phyloP scores from a whole-genome alignment of 2,797 vertebrate species.

The Tokudaia muenninki region DNA sequence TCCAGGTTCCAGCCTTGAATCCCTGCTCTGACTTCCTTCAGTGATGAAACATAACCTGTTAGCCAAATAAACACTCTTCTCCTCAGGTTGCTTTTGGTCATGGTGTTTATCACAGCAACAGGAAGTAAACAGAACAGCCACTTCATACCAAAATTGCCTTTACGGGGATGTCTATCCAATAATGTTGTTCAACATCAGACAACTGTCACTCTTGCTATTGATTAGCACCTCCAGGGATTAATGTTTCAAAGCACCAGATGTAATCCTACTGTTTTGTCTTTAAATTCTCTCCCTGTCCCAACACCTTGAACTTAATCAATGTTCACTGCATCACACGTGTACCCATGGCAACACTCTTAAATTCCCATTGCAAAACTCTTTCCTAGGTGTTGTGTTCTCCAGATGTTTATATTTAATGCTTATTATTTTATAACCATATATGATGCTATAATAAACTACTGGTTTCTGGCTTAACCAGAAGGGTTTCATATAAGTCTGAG shows the following conservation, averaged over 20 bases:
- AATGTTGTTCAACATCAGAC: not conserved
- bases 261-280: not conserved
- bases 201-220: not conserved
- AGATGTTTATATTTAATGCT: not conserved
- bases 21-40: not conserved
- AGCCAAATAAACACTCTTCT: not conserved
- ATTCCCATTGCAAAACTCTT: not conserved
- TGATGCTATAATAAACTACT: slow-evolving; percentile 3
- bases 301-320: not conserved
- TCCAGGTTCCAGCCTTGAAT: not conserved
- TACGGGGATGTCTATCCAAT: not conserved
- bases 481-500: slow-evolving; percentile 5
- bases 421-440: slow-evolving; percentile 40
- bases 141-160: not conserved
- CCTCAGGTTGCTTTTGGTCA: too few relatives aligned
- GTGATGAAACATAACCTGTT: not conserved
- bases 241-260: not conserved
- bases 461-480: not conserved
- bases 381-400: not conserved
- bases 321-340: not conserved
- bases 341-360: not conserved
- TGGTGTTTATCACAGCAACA: not conserved
- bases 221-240: not conserved
- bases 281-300: not conserved
- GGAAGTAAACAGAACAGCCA: not conserved